Conservation (phyloP, 2,113 vertebrate genomes). For the Haemorhous mexicanus region DNA sequence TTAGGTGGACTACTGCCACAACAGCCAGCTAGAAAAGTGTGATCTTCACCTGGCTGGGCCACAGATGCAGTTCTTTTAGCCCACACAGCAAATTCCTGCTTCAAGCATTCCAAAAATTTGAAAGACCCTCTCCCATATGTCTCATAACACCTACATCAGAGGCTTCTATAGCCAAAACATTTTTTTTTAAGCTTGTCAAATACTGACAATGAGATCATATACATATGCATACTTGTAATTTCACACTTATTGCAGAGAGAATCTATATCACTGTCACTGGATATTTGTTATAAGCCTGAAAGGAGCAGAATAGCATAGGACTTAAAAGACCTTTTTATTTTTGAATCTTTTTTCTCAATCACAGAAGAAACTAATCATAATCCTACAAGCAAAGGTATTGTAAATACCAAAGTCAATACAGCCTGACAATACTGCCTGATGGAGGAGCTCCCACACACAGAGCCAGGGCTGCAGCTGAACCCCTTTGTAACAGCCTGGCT, state of each 20-base stretch:
- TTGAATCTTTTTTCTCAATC: not conserved
- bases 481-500: constrained; percentile 6
- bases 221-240: not conserved
- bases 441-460: not conserved
- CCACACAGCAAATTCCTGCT: not conserved
- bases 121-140: not conserved
- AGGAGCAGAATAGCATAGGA: not conserved
- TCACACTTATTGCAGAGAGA: not conserved
- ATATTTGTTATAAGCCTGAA: not conserved
- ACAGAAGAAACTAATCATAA: not conserved
- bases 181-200: constrained; percentile 17
- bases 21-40: not conserved
- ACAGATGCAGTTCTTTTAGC: not conserved
- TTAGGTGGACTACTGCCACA: not conserved
- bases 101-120: not conserved
- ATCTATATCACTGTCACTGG: not conserved
- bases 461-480: constrained; percentile 5
- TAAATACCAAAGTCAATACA: not conserved
- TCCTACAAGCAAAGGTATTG: not conserved
- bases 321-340: not conserved
- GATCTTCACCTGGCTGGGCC: not conserved
- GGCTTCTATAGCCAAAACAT: constrained; percentile 9
- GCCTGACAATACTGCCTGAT: not conserved
- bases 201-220: not conserved
- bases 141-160: not conserved